Evolutionary conservation across 2,888 invertebrate species (phyloP), one percentile per base, ranked within the genome.

Genomic region (Aphodius granarius): DNA sequence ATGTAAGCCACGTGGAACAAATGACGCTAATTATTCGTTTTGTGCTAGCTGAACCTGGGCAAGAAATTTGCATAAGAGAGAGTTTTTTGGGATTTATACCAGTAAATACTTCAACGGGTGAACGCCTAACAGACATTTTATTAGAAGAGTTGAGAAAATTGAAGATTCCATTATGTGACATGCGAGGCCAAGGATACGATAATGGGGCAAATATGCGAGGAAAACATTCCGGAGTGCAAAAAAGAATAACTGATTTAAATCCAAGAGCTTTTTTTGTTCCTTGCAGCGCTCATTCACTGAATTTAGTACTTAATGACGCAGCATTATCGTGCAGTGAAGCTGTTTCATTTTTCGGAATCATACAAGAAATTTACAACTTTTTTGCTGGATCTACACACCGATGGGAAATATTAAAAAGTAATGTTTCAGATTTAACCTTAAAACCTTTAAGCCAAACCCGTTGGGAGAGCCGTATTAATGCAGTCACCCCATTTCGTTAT

Each of bases 231-330:
- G 74, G 72, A 77, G 74, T 76, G 76, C 78, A 74, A 75, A 78
- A 23, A 78, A 79, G 78, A 75, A 77, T 73, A 75, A 73, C 74
- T 75, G 75, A 74, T 66, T 75, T 20, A 62, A 78, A 81, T 78
- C 75, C 79, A 62, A 76, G 78, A 75, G 81, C 79, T 73, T 80
- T 81, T 73, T 80, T 73, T 73, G 75, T 81, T 74, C 81, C 81
- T 20, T 81, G 81, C 77, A 74, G 75, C 73, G 77, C 79, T 3
- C 80, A 80, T 70, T 75, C 78, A 66, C 77, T 82, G 18, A 81
- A 81, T 79, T 75, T 81, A n/a, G 79, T 81, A 15, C 77, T 81
- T 62, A 80, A 78, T 78, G 79, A 81, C 76, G 78, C 76, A 65
- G 79, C 78, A 64, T 78, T 80, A 68, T 73, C 77, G 71, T 79